Evolutionary conservation across 2,888 invertebrate genomes (phyloP), one percentile per base, ranked within the genome.

Genomic region (Protodeltote pygarga): DNA sequence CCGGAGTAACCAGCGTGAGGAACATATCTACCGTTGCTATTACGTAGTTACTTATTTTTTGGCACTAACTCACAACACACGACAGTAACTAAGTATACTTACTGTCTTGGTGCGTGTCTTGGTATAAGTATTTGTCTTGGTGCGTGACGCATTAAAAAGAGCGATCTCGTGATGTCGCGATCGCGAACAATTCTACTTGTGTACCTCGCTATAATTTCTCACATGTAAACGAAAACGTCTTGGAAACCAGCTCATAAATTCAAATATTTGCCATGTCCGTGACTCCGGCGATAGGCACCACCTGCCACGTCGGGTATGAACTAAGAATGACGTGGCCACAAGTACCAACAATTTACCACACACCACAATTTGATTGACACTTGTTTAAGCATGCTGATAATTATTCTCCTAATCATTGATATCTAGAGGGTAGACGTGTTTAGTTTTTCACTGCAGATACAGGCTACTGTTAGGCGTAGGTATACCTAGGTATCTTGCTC

Each of bases 231-330:
- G 34, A 24, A 55, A 62, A 42, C 19, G 14, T 46, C 29, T 28
- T 37, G 40, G 17, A 37, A 44, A n/a, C 19, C 21, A 21, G 25
- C 19, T 14, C 13, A 19, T 53, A 32, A 45, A 44, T 38, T 41
- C 29, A 47, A 42, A 59, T 62, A 42, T 58, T 62, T 44, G 57
- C 24, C 28, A 62, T 40, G 27, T n/a, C 38, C 39, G 57, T 61
- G 57, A 45, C 32, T 24, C 47, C 27, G 39, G 55, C 28, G 55
- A 32, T 31, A 40, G 63, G 63, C 40, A 62, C 35, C 35, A 62
- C 28, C 58, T 59, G 63, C 33, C 38, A 37, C 37, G 41, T 47
- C 21, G 24, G 35, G 21, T 31, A 39, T 25, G 21, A 24, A 32
- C 23, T 23, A 57, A 20, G 19, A 29, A 42, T 42, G 23, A 24